Evolutionary conservation across 1,140 invertebrate genomes (phyloP).

Genomic region (Macrostomum lignano): DNA sequence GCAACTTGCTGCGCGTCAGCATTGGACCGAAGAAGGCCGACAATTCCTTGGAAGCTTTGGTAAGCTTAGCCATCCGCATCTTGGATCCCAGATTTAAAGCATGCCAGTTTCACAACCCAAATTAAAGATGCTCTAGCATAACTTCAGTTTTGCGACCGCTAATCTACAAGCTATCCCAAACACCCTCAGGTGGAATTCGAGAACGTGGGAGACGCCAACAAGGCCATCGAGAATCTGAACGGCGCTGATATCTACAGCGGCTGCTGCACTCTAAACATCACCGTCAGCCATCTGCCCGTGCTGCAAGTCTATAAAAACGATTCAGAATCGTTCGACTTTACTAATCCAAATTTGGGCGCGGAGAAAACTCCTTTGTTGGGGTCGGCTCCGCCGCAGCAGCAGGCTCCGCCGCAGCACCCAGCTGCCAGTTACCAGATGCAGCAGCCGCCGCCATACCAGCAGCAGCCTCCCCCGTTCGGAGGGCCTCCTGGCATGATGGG

Average conservation of each 20-base stretch:
- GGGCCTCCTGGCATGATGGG: too few relatives aligned
- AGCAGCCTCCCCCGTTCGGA: too few relatives aligned
- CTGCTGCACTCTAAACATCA: slow-evolving; percentile 92
- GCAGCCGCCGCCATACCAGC: too few relatives aligned
- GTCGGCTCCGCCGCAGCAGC: not conserved
- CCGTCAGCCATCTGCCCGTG: slow-evolving; percentile 44
- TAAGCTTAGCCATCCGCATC: too few relatives aligned
- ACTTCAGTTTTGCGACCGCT: too few relatives aligned
- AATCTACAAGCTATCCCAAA: too few relatives aligned
- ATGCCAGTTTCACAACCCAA: too few relatives aligned
- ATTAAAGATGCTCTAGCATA: too few relatives aligned
- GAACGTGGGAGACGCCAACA: slow-evolving; percentile 61
- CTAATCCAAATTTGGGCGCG: not conserved
- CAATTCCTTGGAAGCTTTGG: not conserved
- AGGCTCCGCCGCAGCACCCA: too few relatives aligned
- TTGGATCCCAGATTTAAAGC: too few relatives aligned
- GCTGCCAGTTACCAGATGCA: too few relatives aligned
- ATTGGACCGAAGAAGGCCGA: slow-evolving; percentile 3
- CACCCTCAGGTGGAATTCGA: slow-evolving; percentile 55
- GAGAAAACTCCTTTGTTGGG: not conserved
- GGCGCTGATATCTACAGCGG: slow-evolving; percentile 95
- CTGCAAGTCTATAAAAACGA: slow-evolving; percentile 2
- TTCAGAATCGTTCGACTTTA: slow-evolving; percentile 4
- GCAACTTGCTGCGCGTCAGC: not conserved
- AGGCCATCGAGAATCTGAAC: slow-evolving; percentile 70